phyloP scores from a whole-genome alignment of 92 coral and sea anemone genomes.

The Umimayanthus kanabou region DNA sequence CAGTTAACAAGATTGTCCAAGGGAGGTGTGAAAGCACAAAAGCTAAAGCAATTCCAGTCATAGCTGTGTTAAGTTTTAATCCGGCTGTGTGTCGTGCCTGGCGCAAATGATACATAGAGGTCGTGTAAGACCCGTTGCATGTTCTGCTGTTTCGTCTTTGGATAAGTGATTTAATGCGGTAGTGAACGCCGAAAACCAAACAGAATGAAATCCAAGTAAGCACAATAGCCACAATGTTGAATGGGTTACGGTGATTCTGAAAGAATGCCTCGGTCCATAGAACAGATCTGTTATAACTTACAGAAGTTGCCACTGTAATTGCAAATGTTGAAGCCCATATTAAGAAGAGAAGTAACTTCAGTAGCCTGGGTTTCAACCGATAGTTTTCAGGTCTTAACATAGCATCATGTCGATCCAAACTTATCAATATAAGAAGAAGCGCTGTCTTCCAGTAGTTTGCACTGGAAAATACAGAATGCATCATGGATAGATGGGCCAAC shows the following conservation, averaged over 20 bases:
- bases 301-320: slow-evolving; percentile 2
- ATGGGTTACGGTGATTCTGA: neutral
- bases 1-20: slow-evolving; percentile 13
- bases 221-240: neutral
- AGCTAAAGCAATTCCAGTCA: slow-evolving; percentile 38
- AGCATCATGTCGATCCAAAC: slow-evolving; percentile 50
- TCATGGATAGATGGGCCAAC: slow-evolving; percentile 14
- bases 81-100: slow-evolving; percentile 30
- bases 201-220: neutral
- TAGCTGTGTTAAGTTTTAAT: slow-evolving; percentile 33
- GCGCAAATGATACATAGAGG: neutral
- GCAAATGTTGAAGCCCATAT: slow-evolving; percentile 31
- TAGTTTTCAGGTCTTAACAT: slow-evolving; percentile 44
- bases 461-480: slow-evolving; percentile 39
- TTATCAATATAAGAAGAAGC: slow-evolving; percentile 41
- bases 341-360: slow-evolving; percentile 19
- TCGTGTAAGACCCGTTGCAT: too few relatives aligned
- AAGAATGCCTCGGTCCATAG: slow-evolving; percentile 25
- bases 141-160: neutral
- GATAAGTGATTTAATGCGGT: neutral
- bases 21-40: slow-evolving; percentile 49
- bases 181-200: neutral
- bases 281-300: slow-evolving; percentile 1
- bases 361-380: slow-evolving; percentile 26
- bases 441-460: slow-evolving; percentile 39